A percentile compares a stretch with the other conserved stretches of the same genome.
phyloP scores from a whole-genome alignment of 2,113 vertebrate genomes.

The Diglossa brunneiventris region DNA sequence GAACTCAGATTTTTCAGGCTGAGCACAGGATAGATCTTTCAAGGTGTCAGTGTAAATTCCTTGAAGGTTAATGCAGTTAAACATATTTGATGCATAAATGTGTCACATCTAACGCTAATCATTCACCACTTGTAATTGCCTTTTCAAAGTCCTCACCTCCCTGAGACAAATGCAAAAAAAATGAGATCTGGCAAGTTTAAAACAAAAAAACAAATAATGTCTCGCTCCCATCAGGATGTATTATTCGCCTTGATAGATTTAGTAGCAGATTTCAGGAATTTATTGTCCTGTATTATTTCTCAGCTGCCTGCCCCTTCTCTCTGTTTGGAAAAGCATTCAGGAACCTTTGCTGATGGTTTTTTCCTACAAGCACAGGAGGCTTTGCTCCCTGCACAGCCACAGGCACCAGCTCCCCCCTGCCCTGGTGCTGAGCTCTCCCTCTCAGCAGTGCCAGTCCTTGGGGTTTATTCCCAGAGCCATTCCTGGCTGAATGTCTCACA shows the following conservation, averaged over 20 bases:
- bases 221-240: neutral
- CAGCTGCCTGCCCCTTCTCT: neutral
- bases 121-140: constrained; percentile 62
- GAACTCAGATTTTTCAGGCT: constrained; percentile 44
- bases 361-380: neutral
- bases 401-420: neutral
- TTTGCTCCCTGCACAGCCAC: neutral
- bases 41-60: constrained; percentile 56
- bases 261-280: constrained; percentile 24
- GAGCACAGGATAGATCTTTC: constrained; percentile 32
- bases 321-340: neutral
- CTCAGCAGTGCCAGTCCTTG: neutral
- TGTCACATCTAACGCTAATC: constrained; percentile 59
- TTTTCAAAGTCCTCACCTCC: constrained; percentile 53
- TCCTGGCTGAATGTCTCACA: accelerated
- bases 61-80: constrained; percentile 70
- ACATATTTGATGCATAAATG: constrained; percentile 67
- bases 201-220: constrained; percentile 37
- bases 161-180: neutral
- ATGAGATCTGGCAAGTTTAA: constrained; percentile 34
- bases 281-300: constrained; percentile 5
- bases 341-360: neutral
- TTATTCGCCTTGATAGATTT: constrained; percentile 64
- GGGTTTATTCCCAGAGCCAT: neutral
- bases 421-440: neutral